Evolutionary conservation across 92 coral and sea anemone genomes (phyloP).

Genomic region (Scolanthus callimorphus): DNA sequence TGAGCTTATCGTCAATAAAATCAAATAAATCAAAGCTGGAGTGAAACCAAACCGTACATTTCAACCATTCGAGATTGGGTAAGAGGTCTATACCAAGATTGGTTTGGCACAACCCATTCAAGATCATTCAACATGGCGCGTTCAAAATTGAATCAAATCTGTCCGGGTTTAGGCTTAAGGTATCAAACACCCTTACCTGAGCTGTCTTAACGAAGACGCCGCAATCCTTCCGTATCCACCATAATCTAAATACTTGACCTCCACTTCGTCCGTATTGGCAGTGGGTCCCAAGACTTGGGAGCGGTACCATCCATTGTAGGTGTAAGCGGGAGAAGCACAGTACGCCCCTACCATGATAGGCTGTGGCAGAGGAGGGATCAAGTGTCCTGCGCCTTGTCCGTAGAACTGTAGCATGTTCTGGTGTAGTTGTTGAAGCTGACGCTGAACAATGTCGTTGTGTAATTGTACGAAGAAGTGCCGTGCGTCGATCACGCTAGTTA

Average conservation of each 20-base stretch:
- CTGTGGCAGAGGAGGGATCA: conserved; percentile 60
- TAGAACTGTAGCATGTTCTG: conserved; percentile 93
- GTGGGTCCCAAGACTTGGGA: conserved; percentile 88
- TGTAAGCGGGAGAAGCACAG: conserved; percentile 86
- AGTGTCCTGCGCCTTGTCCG: conserved; percentile 70
- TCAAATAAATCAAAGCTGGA: no score
- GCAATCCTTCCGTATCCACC: conserved; percentile 86
- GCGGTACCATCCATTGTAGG: conserved; percentile 92
- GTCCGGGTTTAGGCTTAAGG: no score
- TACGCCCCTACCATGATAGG: conserved; percentile 81
- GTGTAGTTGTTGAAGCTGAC: conserved; percentile 81
- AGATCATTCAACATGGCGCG: no score
- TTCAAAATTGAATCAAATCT: no score
- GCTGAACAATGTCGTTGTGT: conserved; percentile 68
- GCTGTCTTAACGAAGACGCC: conserved; percentile 70
- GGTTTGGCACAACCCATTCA: no score
- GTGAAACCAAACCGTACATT: no score
- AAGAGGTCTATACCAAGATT: no score
- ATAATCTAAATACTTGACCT: conserved; percentile 89
- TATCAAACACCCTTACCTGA: conserved; percentile 89
- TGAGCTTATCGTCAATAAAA: no score
- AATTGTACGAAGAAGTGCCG: conserved; percentile 86
- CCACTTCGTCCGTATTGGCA: conserved; percentile 84
- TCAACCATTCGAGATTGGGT: no score
- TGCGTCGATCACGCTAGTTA: conserved; percentile 89